These are phyloP conservation scores for Barnardius zonarius DNA, from an alignment of 2,113 vertebrate genomes.

Conservation along the genomic window DNA sequence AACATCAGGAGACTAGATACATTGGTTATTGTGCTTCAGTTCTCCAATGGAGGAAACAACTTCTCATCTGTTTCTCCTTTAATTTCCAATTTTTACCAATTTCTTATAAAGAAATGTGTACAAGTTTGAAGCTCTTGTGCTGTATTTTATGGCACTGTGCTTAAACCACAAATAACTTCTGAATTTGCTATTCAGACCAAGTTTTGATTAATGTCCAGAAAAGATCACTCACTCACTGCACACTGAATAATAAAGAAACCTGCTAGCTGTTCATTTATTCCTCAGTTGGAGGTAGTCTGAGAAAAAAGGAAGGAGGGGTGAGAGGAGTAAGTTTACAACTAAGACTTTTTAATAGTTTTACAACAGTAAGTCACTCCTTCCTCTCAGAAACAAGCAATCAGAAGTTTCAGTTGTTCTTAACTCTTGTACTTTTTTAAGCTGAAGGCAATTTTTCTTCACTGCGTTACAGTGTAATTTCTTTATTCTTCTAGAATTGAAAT, in stretches of 20 bases:
- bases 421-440: neutral
- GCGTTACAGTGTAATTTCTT: neutral
- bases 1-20: neutral
- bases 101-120: neutral
- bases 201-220: neutral
- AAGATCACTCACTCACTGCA: neutral
- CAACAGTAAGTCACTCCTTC: neutral
- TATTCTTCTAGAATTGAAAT: neutral
- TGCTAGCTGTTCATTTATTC: neutral
- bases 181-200: constrained; percentile 8
- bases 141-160: neutral
- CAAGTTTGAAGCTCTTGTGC: neutral
- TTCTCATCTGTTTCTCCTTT: neutral
- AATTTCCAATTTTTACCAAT: neutral
- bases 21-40: neutral
- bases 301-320: neutral
- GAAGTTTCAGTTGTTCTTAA: neutral
- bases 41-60: neutral
- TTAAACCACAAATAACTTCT: neutral
- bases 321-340: neutral
- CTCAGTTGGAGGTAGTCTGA: neutral
- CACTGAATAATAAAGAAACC: neutral
- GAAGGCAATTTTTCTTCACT: neutral
- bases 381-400: neutral
- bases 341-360: constrained; percentile 4